Conservation (phyloP, 2,113 vertebrate species). For the Pheucticus melanocephalus region DNA sequence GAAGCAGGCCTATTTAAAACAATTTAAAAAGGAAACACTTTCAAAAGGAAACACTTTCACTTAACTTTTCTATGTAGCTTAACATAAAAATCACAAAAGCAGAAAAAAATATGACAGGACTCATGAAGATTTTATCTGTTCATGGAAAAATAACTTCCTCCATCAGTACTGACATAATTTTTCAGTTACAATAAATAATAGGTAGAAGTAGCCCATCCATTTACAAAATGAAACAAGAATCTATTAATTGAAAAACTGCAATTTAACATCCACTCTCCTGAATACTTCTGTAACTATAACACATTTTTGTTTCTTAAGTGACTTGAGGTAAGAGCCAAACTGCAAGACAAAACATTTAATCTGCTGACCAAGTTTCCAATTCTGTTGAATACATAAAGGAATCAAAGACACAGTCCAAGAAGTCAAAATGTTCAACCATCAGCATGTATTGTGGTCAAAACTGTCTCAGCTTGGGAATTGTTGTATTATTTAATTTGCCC, state of each 20-base stretch:
- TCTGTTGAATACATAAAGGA: not conserved
- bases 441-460: not conserved
- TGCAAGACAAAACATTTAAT: not conserved
- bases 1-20: not conserved
- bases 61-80: not conserved
- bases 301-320: not conserved
- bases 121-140: not conserved
- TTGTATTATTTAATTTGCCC: not conserved
- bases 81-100: not conserved
- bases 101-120: not conserved
- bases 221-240: not conserved
- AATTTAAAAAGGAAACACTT: not conserved
- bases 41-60: not conserved
- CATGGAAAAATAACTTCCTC: not conserved
- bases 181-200: not conserved
- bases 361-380: not conserved
- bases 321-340: not conserved
- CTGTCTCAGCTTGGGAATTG: not conserved
- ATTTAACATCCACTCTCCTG: not conserved
- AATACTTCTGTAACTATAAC: not conserved
- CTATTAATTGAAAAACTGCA: not conserved
- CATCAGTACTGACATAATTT: not conserved
- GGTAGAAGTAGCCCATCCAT: not conserved
- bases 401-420: not conserved
- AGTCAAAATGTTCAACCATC: not conserved